These are phyloP conservation scores for Myotis pilosus DNA, from an alignment of 2,797 vertebrate species.

Conservation along the genomic window DNA sequence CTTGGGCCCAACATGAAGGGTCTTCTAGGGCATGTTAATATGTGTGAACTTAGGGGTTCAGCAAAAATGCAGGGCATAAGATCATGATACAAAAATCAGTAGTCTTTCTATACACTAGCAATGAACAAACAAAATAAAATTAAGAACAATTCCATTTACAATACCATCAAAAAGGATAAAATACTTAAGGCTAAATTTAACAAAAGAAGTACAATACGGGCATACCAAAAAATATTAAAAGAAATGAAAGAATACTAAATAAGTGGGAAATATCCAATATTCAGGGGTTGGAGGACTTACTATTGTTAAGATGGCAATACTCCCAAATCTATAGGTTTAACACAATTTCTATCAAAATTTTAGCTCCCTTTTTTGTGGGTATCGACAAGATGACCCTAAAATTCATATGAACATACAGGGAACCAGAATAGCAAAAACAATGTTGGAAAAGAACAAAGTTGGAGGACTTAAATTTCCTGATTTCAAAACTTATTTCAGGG, in stretches of 20 bases:
- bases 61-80: neutral
- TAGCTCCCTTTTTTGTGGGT: neutral
- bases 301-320: neutral
- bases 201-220: neutral
- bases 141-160: neutral
- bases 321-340: neutral
- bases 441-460: neutral
- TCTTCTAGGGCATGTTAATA: neutral
- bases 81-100: neutral
- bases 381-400: neutral
- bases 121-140: neutral
- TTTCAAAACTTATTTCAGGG: neutral
- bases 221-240: slow-evolving; percentile 2
- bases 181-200: neutral
- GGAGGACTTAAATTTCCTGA: neutral
- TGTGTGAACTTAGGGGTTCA: neutral
- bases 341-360: neutral
- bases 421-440: neutral
- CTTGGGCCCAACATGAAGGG: neutral
- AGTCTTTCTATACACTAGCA: neutral
- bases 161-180: neutral
- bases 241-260: neutral
- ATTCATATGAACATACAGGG: neutral
- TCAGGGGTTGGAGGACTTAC: neutral
- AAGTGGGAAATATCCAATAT: neutral